Percentiles rank a stretch among this genome's conserved stretches.
These are phyloP conservation scores for Cyrtonyx montezumae DNA, from an alignment of 2,113 vertebrate genomes.

Conservation along the genomic window DNA sequence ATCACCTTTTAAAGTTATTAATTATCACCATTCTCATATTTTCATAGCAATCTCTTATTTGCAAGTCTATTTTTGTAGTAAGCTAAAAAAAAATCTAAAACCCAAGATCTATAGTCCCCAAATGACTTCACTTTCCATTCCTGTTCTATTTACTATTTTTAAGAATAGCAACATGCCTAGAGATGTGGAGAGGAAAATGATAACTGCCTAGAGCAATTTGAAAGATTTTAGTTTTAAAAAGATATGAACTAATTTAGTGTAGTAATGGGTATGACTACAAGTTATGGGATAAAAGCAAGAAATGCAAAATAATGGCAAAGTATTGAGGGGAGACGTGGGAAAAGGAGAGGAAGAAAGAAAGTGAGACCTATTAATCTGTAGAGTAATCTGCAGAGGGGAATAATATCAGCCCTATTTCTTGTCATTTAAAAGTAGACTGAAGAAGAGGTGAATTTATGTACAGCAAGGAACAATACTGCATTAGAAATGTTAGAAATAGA, in stretches of 20 bases:
- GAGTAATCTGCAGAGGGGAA: conserved; percentile 26
- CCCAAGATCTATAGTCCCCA: not conserved
- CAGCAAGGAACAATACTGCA: conserved; percentile 20
- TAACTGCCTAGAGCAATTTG: conserved; percentile 20
- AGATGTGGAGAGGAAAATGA: not conserved
- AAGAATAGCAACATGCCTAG: not conserved
- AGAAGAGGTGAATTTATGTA: conserved; percentile 42
- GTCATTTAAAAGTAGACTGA: conserved; percentile 56
- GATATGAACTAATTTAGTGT: conserved; percentile 24
- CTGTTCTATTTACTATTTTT: not conserved
- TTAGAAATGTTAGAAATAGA: not conserved
- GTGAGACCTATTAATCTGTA: conserved; percentile 28
- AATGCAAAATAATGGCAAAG: conserved; percentile 20
- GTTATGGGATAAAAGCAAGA: conserved; percentile 7
- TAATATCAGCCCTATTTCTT: conserved; percentile 15
- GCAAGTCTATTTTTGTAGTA: not conserved
- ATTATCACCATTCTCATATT: conserved; percentile 6
- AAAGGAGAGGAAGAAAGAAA: not conserved
- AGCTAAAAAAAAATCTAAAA: not conserved
- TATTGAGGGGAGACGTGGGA: not conserved
- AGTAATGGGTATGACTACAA: not conserved
- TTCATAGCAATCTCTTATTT: not conserved
- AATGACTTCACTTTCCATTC: not conserved
- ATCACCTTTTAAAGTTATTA: not conserved
- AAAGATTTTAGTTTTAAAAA: conserved; percentile 13